phyloP scores from a whole-genome alignment of 2,113 vertebrate species.

The Pleuronectes platessa region DNA sequence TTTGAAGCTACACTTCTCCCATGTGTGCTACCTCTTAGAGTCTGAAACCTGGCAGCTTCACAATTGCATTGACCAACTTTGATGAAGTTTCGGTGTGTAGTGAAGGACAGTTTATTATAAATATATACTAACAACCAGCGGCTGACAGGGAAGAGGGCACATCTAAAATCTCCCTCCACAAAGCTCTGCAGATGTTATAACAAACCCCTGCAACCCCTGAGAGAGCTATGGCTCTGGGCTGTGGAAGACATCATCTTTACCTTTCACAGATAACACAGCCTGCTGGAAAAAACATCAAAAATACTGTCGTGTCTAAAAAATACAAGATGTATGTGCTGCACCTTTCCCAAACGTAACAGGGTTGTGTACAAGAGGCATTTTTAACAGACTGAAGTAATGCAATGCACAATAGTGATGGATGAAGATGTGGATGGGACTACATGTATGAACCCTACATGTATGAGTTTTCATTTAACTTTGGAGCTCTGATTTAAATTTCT shows the following conservation, averaged over 20 bases:
- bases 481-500: constrained; percentile 31
- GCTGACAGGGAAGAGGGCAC: constrained; percentile 26
- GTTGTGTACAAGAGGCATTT: background rate
- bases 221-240: constrained; percentile 49
- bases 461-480: constrained; percentile 41
- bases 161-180: constrained; percentile 43
- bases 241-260: constrained; percentile 31
- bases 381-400: constrained; percentile 26
- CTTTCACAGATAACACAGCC: constrained; percentile 23
- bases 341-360: constrained; percentile 15
- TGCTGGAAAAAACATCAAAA: constrained; percentile 39
- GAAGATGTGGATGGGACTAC: background rate
- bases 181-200: constrained; percentile 55
- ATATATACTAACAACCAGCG: constrained; percentile 51
- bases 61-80: constrained; percentile 31
- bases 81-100: constrained; percentile 51
- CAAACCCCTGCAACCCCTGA: constrained; percentile 29
- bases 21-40: constrained; percentile 25
- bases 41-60: constrained; percentile 42
- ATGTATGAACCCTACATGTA: background rate
- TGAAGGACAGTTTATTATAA: constrained; percentile 43
- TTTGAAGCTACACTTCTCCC: background rate
- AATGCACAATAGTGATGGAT: constrained; percentile 6
- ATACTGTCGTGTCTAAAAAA: constrained; percentile 12
- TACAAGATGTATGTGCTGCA: background rate